Evolutionary conservation across 2,797 vertebrate species (phyloP).

Genomic region (Myotis myotis): DNA sequence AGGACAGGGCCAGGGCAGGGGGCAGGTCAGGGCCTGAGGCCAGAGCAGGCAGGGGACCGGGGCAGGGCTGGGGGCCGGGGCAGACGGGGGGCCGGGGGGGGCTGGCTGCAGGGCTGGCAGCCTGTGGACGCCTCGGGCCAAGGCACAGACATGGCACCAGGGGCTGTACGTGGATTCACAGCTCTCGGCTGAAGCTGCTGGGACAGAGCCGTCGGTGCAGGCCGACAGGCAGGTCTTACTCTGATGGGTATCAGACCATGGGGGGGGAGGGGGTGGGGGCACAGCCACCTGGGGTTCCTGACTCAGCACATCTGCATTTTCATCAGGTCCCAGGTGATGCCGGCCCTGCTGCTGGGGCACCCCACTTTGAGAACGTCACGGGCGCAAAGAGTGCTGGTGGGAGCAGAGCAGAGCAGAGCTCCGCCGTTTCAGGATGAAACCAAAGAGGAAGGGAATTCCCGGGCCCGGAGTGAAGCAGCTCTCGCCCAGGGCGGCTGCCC

Average conservation of each 20-base stretch:
- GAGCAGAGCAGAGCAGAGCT: neutral
- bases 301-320: neutral
- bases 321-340: no score
- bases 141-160: neutral
- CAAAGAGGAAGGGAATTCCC: neutral
- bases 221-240: no score
- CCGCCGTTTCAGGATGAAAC: neutral
- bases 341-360: neutral
- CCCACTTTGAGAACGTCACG: neutral
- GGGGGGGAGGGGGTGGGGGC: no score
- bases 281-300: neutral
- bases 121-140: neutral
- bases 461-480: neutral
- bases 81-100: accelerated
- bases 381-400: neutral
- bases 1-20: no score
- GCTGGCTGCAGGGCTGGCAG: neutral
- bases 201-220: neutral
- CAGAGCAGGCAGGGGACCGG: no score
- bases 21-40: no score
- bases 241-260: neutral
- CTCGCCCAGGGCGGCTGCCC: neutral
- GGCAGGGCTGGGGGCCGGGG: no score
- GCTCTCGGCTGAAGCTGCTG: neutral
- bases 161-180: neutral